Conservation (phyloP, 2,113 vertebrate species). For the Fregetta grallaria region DNA sequence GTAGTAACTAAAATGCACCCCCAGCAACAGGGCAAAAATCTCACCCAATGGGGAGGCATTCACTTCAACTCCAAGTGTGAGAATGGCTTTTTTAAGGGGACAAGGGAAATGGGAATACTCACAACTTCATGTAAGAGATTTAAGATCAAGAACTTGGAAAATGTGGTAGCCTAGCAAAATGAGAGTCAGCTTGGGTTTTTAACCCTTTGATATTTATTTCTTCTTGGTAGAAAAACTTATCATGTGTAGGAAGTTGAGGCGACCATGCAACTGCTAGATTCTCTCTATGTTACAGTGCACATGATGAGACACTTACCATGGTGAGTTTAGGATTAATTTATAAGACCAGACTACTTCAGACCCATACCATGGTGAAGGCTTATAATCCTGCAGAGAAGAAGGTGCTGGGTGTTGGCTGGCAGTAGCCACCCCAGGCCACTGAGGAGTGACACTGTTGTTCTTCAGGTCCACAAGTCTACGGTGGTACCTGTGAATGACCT, state of each 20-base stretch:
- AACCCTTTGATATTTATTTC: not conserved
- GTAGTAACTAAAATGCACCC: not conserved
- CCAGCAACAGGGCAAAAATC: not conserved
- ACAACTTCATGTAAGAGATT: not conserved
- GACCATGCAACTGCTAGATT: not conserved
- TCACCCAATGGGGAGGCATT: not conserved
- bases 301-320: not conserved
- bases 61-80: not conserved
- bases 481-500: not conserved
- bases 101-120: not conserved
- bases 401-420: not conserved
- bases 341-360: not conserved
- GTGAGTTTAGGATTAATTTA: not conserved
- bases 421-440: not conserved
- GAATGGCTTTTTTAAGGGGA: not conserved
- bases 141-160: not conserved
- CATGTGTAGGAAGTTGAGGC: not conserved
- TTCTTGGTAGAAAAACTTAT: not conserved
- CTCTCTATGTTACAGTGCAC: not conserved
- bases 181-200: not conserved
- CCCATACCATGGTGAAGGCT: not conserved
- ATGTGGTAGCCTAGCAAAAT: not conserved
- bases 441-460: not conserved
- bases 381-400: not conserved
- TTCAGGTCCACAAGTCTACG: not conserved